phyloP scores from a whole-genome alignment of 2,113 vertebrate species.

The Todiramphus saurophagus region DNA sequence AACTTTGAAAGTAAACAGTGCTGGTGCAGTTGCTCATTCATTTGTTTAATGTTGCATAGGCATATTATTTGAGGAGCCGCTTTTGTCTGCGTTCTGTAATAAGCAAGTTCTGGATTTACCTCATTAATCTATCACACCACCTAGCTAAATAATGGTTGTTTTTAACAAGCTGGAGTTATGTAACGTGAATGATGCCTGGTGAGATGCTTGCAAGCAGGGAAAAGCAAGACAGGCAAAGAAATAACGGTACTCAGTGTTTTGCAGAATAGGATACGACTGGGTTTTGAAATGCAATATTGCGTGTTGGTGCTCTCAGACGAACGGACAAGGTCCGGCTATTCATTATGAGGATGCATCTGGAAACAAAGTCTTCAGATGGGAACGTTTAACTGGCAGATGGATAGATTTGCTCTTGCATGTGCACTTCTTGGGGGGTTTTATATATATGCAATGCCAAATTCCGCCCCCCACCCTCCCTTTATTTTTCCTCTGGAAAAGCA shows the following conservation, averaged over 20 bases:
- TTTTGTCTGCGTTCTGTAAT: slow-evolving; percentile 2
- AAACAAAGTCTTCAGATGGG: slow-evolving; percentile 8
- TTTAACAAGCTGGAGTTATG: slow-evolving; percentile 3
- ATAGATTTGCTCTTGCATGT: background rate
- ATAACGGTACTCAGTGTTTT: background rate
- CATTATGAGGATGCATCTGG: slow-evolving; percentile 26
- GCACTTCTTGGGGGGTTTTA: background rate
- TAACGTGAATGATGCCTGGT: background rate
- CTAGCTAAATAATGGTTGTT: slow-evolving; percentile 6
- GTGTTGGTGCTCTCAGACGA: background rate
- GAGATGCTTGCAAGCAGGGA: background rate
- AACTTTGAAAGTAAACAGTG: slow-evolving; percentile 15
- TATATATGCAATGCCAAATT: background rate
- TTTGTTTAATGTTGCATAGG: slow-evolving; percentile 22
- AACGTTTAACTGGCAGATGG: slow-evolving; percentile 11
- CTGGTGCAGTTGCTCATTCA: background rate
- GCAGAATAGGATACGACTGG: background rate
- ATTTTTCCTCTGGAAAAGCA: slow-evolving; percentile 7
- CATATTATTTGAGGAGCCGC: background rate
- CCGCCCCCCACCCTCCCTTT: background rate
- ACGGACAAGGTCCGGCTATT: slow-evolving; percentile 49
- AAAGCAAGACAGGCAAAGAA: background rate
- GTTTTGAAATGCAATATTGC: slow-evolving; percentile 32
- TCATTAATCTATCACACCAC: background rate
- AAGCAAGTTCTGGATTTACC: slow-evolving; percentile 17